Evolutionary conservation across 1,140 invertebrate species (phyloP).

Genomic region (Rhagoletis pomonella): DNA sequence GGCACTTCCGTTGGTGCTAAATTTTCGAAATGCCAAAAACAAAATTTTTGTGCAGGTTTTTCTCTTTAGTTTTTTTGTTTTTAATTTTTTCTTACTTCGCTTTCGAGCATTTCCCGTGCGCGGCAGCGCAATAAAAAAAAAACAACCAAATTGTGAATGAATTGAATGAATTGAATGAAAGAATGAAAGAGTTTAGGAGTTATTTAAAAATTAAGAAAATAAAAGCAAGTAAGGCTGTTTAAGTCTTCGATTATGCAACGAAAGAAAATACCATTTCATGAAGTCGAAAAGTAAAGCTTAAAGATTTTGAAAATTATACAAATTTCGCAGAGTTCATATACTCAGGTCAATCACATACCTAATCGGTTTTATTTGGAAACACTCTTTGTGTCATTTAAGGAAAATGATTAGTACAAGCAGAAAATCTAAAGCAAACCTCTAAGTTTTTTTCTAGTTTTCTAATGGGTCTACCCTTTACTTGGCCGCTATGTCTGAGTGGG

Average conservation of each 20-base stretch:
- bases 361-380: too few species aligned
- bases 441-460: too few species aligned
- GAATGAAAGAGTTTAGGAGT: conserved; percentile 30
- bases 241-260: not conserved
- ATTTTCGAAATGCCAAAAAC: conserved; percentile 40
- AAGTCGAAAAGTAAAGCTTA: too few species aligned
- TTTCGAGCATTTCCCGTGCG: conserved; percentile 22
- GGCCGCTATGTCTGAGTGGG: too few species aligned
- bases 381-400: too few species aligned
- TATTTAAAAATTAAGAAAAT: not conserved
- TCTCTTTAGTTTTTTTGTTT: not conserved
- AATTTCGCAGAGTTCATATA: too few species aligned
- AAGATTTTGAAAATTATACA: too few species aligned
- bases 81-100: not conserved
- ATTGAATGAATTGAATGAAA: not conserved
- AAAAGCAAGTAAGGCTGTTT: not conserved
- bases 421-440: too few species aligned
- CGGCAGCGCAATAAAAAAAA: conserved; percentile 27
- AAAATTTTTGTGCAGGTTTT: not conserved
- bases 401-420: too few species aligned
- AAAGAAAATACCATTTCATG: not conserved
- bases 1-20: conserved; percentile 43
- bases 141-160: not conserved
- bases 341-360: too few species aligned
- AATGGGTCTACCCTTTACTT: too few species aligned